These are phyloP conservation scores for Leptopilina boulardi DNA, from an alignment of 1,140 invertebrate genomes.

Conservation along the genomic window DNA sequence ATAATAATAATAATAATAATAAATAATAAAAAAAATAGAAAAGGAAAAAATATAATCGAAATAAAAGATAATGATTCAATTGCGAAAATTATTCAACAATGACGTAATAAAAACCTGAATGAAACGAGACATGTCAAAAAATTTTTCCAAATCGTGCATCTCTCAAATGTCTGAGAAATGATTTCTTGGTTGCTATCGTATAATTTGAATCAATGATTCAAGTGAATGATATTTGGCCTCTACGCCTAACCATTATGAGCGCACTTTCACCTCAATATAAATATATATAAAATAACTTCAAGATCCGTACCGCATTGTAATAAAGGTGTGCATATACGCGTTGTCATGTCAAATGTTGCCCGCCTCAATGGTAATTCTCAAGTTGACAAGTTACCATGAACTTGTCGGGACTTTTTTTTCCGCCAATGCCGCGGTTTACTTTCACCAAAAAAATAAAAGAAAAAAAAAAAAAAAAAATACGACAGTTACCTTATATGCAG, in stretches of 20 bases:
- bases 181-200: background rate
- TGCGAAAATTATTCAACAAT: background rate
- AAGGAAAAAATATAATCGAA: background rate
- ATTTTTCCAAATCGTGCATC: background rate
- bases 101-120: background rate
- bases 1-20: too few species aligned
- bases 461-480: background rate
- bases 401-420: conserved; percentile 5
- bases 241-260: background rate
- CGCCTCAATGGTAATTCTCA: background rate
- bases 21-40: background rate
- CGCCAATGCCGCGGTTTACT: conserved; percentile 12
- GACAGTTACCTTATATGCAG: background rate
- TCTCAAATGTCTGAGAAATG: background rate
- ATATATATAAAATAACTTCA: conserved; percentile 16
- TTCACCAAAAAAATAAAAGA: conserved; percentile 31
- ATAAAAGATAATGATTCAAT: background rate
- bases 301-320: background rate
- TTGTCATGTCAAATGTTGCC: background rate
- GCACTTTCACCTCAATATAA: conserved; percentile 13
- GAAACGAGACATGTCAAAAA: background rate
- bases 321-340: background rate
- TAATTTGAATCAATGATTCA: conserved; percentile 10
- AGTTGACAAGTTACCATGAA: conserved; percentile 21
- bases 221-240: background rate